Base-by-base conservation (phyloP, 2,888 invertebrate species). In the Nomada fucata region DNA sequence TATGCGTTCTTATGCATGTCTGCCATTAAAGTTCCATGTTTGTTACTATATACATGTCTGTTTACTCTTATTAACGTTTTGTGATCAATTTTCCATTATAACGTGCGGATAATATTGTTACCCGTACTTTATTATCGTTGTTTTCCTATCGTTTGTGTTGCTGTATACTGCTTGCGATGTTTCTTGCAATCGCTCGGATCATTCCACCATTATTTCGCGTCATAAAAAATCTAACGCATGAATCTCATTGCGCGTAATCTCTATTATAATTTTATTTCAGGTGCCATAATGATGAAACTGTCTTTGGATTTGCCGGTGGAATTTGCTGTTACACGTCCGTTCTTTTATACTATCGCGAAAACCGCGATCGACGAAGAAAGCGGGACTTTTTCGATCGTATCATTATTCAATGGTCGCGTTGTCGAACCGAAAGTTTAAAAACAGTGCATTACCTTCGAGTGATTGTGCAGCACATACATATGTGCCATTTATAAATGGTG, bases 331-430 rank as follows among this genome's bases (percentile, higher is more conserved):
- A 68, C 86, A 36, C 88, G 65, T 57, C 89, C 89, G 52, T 91
- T 91, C 75, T 78, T 73, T 76, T 90, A 87, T 77, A 23, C 53
- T 20, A 87, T 89, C 60, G 63, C 76, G 68, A 67, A 70, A 47
- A 26, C 9, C 2, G 11, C 57, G 11, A 13, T 36, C 15, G 59
- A 26, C 1, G 52, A 59, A 60, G 10, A 23, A 5, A 29, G 15
- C 11, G 42, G 9, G 59, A 64, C 10, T 42, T 9, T 47, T 18
- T 18, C n/a, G 9, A 15, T 10, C 0, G 0, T 75, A 0, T 5
- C 82, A 36, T 18, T 87, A 29, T 87, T 86, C 50, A 60, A n/a
- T 7, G 86, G 86, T 71, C 29, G 44, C 36, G 15, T 85, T 29
- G 13, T 2, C 23, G 57, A 82, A 0, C 85, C 82, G 0, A 0